Base-by-base conservation (phyloP, 2,797 vertebrate species). In the Melanotaenia pygmaea region DNA sequence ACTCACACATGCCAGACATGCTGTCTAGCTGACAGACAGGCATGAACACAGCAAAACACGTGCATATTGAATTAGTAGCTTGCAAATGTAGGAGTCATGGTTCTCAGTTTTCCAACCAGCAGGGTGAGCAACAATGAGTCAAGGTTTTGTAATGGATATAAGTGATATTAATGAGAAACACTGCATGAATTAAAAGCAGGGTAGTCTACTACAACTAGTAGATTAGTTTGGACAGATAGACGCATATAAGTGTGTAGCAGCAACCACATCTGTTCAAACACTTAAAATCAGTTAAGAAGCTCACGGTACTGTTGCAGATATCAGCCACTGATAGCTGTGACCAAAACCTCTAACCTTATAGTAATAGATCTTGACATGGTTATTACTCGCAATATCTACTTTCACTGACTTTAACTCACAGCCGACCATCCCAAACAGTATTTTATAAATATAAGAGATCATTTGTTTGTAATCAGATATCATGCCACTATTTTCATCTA, bases 201-300 rank as follows among this genome's bases (percentile, higher is more conserved):
- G 50, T 26, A 11, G 3, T 34, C 34, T 61, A 73, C 70, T 71
- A 62, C 7, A 40, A 0, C 2, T 14, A 57, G 28, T 47, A 56
- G 63, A 50, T 5, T 20, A 53, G 28, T 59, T 32, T 50, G 54
- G 10, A 5, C 45, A 43, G 5, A 60, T 26, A 34, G 43, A 65
- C 26, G 24, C 24, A 47, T 22, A 14, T 40, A 54, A 56, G 24
- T 35, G 60, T 67, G 35, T 38, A 76, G 72, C 53, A 57, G 72
- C 10, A 72, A 56, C 62, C 70, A 78, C 91, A 92, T 93, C 89
- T 95, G 94, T 61, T 77, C 37, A 86, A 87, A 73, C 72, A 54
- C 62, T 94, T 90, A 30, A 72, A 95, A 94, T 94, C 92, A 94
- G 89, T 95, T 94, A 92, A 83, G 84, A 80, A 64, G 72, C 76